A percentile compares a stretch with the other conserved stretches of the same genome.
Evolutionary conservation across 2,797 vertebrate genomes (phyloP).

Genomic region (Acanthiza pusilla): DNA sequence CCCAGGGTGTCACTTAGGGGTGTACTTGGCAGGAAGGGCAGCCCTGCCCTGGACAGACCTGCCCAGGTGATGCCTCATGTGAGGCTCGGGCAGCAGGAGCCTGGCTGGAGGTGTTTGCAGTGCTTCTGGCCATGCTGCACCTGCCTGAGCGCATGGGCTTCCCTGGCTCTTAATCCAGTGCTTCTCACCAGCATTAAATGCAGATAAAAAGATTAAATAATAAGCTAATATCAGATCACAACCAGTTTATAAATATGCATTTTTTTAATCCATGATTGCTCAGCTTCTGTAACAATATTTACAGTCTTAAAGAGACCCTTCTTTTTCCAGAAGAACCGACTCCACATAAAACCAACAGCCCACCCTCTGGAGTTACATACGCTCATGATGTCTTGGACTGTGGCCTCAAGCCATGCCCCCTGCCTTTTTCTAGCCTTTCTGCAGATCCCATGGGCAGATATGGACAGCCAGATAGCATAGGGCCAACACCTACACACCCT

Average conservation of each 20-base stretch:
- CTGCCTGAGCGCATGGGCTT: conserved; percentile 15
- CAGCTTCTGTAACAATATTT: conserved; percentile 65
- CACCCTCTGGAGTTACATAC: conserved; percentile 84
- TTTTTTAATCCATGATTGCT: conserved; percentile 67
- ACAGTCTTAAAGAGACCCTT: conserved; percentile 82
- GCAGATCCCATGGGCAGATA: conserved; percentile 82
- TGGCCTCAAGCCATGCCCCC: conserved; percentile 85
- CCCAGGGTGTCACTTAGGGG: not conserved
- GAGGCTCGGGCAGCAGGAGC: not conserved
- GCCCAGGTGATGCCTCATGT: not conserved
- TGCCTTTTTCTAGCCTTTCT: conserved; percentile 76
- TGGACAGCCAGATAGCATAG: conserved; percentile 84
- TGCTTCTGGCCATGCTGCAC: not conserved
- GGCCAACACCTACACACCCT: conserved; percentile 82
- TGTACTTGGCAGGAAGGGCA: not conserved
- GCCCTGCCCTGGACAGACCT: not conserved
- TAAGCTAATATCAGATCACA: conserved; percentile 36
- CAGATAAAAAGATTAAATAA: not conserved
- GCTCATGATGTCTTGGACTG: conserved; percentile 83
- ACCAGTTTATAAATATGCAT: conserved; percentile 48
- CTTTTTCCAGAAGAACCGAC: conserved; percentile 92
- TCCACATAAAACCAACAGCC: conserved; percentile 87
- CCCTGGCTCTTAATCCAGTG: conserved; percentile 48
- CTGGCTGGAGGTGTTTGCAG: not conserved
- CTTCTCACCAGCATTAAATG: not conserved